Evolutionary conservation across 2,797 vertebrate genomes (phyloP).

Genomic region (Nyctibius grandis): DNA sequence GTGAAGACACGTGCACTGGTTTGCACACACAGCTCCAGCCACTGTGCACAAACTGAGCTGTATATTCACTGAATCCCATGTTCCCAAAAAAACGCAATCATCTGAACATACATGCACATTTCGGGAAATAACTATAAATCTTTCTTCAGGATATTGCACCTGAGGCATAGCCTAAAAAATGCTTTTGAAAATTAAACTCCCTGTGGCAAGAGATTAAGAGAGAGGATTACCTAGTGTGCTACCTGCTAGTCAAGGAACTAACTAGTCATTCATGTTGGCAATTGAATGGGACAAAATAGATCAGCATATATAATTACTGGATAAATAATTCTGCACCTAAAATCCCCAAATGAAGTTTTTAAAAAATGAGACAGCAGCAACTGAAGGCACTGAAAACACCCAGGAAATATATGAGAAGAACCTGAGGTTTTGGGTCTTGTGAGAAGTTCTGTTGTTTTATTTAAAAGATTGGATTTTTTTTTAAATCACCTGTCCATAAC

Average conservation of each 20-base stretch:
- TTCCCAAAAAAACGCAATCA: background rate
- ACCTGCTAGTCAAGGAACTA: background rate
- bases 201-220: background rate
- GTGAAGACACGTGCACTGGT: rapidly evolving
- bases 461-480: background rate
- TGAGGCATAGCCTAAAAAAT: background rate
- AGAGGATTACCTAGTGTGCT: background rate
- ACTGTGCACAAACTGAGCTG: background rate
- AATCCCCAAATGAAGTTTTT: background rate
- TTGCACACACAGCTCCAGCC: background rate
- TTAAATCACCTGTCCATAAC: background rate
- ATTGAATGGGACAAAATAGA: background rate
- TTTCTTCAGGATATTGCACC: background rate
- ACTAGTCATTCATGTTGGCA: background rate
- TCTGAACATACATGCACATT: background rate
- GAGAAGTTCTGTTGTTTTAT: background rate
- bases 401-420: background rate
- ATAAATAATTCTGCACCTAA: background rate
- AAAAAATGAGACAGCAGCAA: background rate
- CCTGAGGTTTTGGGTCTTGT: background rate
- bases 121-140: background rate
- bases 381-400: background rate
- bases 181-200: background rate
- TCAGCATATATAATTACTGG: background rate
- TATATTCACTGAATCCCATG: background rate